A percentile compares a stretch with the other conserved stretches of the same genome.
These are phyloP conservation scores for Callithrix jacchus DNA, from an alignment of 2,113 vertebrate species.

Conservation along the genomic window DNA sequence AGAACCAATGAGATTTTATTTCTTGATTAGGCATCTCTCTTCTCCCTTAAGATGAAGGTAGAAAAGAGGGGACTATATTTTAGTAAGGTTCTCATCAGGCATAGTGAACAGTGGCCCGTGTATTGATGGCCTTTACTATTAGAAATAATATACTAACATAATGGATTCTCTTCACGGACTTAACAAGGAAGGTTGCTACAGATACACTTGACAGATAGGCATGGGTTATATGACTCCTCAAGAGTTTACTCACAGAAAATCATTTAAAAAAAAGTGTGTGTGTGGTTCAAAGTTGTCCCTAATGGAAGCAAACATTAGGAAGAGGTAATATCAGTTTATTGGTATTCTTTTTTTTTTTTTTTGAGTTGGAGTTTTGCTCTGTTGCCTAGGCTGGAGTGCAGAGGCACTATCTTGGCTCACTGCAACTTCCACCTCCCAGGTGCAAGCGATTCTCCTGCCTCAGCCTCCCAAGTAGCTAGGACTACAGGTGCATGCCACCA, in stretches of 20 bases:
- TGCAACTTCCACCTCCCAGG: no score
- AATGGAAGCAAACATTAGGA: conserved; percentile 20
- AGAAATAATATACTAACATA: not conserved
- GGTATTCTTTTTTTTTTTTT: not conserved
- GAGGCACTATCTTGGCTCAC: no score
- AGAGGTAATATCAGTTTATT: not conserved
- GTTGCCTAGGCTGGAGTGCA: no score
- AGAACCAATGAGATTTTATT: not conserved
- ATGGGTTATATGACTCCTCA: not conserved
- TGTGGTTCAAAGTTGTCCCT: not conserved
- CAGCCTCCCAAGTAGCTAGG: no score
- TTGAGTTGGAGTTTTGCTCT: no score
- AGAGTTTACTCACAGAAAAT: not conserved
- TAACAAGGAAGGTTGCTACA: not conserved
- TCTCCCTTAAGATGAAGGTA: not conserved
- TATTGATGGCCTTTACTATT: not conserved
- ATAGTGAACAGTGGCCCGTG: not conserved
- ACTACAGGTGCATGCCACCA: no score
- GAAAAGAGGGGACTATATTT: conserved; percentile 26
- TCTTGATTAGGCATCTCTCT: not conserved
- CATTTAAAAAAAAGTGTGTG: not conserved
- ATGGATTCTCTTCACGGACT: not conserved
- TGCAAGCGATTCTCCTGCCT: no score
- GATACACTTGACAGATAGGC: not conserved
- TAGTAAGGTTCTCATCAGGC: conserved; percentile 2